phyloP scores from a whole-genome alignment of 1,140 invertebrate genomes.

The Varroa destructor region DNA sequence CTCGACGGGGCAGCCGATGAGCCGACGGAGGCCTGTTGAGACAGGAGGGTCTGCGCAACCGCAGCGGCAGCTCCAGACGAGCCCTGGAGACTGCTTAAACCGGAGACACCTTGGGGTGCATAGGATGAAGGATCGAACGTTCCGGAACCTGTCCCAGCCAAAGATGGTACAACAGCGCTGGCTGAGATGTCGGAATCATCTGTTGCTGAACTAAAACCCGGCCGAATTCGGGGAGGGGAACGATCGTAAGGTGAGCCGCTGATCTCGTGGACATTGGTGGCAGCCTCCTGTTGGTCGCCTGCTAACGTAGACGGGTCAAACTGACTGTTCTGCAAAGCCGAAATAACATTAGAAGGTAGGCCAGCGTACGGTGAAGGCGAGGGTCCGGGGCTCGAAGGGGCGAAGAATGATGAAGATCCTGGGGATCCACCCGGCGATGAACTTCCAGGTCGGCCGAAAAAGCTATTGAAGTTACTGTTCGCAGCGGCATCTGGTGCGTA shows the following conservation, averaged over 20 bases:
- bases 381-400: neutral
- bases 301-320: constrained; percentile 1
- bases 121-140: neutral
- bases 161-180: neutral
- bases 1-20: neutral
- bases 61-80: neutral
- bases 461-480: neutral
- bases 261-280: constrained; percentile 22
- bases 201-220: neutral
- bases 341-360: constrained; percentile 10
- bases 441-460: constrained; percentile 7
- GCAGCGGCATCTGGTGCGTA: constrained; percentile 1
- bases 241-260: constrained; percentile 15
- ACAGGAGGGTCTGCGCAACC: neutral
- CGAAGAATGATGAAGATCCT: neutral
- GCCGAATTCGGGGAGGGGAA: constrained; percentile 22
- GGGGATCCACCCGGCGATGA: neutral
- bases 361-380: constrained; percentile 4
- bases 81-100: neutral
- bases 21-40: neutral
- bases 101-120: neutral
- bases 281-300: constrained; percentile 8
- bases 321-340: constrained; percentile 19
- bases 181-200: neutral
- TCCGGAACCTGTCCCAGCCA: neutral